phyloP scores from a whole-genome alignment of 2,113 vertebrate species.

The Xyliphius kryptos region DNA sequence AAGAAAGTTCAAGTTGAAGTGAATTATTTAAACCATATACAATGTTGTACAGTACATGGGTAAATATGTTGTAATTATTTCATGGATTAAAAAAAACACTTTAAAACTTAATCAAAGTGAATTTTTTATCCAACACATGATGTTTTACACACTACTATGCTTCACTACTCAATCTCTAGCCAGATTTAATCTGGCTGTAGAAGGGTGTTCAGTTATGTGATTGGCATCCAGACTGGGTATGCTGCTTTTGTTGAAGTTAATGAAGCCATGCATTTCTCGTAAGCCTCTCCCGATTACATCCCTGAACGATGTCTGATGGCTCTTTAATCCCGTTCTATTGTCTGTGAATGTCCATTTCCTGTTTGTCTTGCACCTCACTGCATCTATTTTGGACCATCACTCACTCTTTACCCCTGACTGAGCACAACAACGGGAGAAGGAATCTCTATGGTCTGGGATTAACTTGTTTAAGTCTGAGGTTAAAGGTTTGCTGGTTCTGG shows the following conservation, averaged over 20 bases:
- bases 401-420: conserved; percentile 32
- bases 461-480: conserved; percentile 45
- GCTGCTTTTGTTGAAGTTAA: conserved; percentile 31
- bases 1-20: too few species aligned
- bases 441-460: conserved; percentile 35
- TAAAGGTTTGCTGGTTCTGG: conserved; percentile 49
- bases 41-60: too few species aligned
- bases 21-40: too few species aligned
- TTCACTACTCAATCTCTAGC: too few species aligned
- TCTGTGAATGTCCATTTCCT: conserved; percentile 67
- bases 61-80: too few species aligned
- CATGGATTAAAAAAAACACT: too few species aligned
- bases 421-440: conserved; percentile 33
- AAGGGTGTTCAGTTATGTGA: too few species aligned
- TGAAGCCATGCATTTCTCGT: conserved; percentile 32
- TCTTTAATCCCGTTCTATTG: conserved; percentile 52
- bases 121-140: too few species aligned
- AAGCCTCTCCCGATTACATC: conserved; percentile 21
- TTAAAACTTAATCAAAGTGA: too few species aligned
- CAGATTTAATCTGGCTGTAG: too few species aligned
- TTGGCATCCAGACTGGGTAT: too few species aligned
- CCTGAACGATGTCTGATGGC: conserved; percentile 50
- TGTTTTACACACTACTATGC: conserved; percentile 9
- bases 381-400: conserved; percentile 28
- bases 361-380: conserved; percentile 57